These are phyloP conservation scores for Gallinago jamesoni DNA, from an alignment of 2,113 vertebrate genomes.

Conservation along the genomic window DNA sequence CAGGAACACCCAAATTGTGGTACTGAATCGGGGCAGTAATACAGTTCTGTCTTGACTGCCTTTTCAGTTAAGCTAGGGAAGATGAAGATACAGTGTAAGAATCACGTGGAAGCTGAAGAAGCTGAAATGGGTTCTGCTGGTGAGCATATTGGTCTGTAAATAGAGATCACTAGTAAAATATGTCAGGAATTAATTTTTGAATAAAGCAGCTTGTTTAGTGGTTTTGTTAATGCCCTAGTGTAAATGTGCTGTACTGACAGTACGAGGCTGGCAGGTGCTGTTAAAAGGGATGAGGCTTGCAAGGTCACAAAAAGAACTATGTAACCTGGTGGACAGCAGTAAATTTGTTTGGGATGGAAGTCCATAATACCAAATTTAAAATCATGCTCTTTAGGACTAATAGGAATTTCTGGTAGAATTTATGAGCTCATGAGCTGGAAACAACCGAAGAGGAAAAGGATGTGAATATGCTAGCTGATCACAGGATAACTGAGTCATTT, in stretches of 20 bases:
- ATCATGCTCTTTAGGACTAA: background rate
- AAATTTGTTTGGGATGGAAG: background rate
- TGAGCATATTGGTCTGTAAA: background rate
- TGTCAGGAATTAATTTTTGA: background rate
- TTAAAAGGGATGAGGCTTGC: background rate
- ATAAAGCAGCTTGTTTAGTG: background rate
- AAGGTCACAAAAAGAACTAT: background rate
- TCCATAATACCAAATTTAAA: background rate
- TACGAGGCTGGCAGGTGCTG: background rate
- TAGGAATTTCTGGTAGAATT: background rate
- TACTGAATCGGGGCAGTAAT: background rate
- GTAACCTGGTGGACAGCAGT: background rate
- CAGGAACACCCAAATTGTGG: background rate
- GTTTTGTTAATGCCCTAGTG: background rate
- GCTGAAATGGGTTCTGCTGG: background rate
- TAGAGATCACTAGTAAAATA: background rate
- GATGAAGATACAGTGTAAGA: background rate
- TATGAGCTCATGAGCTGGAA: background rate
- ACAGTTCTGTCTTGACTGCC: background rate
- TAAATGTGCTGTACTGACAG: background rate
- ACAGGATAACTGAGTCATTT: constrained; percentile 18
- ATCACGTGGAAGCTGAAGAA: background rate
- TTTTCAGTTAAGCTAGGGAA: background rate
- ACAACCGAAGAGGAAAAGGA: background rate
- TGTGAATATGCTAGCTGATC: background rate